Conservation (phyloP, 2,797 vertebrate genomes). For the Aplochiton taeniatus region DNA sequence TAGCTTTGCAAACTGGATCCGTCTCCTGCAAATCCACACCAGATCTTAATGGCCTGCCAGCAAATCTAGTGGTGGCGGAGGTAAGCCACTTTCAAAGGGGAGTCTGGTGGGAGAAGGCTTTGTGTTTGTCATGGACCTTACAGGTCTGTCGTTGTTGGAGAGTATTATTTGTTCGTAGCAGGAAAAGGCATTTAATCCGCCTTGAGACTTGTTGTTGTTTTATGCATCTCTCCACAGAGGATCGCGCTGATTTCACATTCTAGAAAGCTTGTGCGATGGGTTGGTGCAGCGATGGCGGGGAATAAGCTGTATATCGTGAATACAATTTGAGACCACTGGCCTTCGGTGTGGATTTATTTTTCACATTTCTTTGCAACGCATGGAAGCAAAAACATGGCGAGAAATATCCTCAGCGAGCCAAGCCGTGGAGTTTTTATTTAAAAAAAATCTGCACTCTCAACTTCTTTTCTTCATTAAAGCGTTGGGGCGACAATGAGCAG, state of each 20-base stretch:
- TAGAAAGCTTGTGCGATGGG: too few relatives aligned
- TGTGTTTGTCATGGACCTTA: not conserved
- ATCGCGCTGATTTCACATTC: too few relatives aligned
- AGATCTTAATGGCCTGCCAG: conserved; percentile 23
- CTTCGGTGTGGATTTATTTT: too few relatives aligned
- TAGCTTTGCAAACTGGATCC: conserved; percentile 20
- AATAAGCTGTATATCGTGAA: too few relatives aligned
- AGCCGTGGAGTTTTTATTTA: not conserved
- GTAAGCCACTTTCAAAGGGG: not conserved
- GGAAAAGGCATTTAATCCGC: not conserved
- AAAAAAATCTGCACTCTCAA: conserved; percentile 11
- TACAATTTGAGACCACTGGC: too few relatives aligned
- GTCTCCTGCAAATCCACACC: conserved; percentile 21
- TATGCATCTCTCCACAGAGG: too few relatives aligned
- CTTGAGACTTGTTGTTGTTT: too few relatives aligned
- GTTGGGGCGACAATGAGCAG: conserved; percentile 34
- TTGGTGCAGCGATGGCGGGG: too few relatives aligned
- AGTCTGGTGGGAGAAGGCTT: not conserved
- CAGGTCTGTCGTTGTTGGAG: conserved; percentile 9
- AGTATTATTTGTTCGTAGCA: conserved; percentile 7
- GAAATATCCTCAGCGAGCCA: not conserved
- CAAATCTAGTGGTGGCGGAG: conserved; percentile 8
- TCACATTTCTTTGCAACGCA: too few relatives aligned
- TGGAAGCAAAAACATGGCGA: too few relatives aligned
- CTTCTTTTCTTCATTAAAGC: conserved; percentile 32